Conservation (phyloP, 1,140 invertebrate species). For the Armadillidium nasatum region DNA sequence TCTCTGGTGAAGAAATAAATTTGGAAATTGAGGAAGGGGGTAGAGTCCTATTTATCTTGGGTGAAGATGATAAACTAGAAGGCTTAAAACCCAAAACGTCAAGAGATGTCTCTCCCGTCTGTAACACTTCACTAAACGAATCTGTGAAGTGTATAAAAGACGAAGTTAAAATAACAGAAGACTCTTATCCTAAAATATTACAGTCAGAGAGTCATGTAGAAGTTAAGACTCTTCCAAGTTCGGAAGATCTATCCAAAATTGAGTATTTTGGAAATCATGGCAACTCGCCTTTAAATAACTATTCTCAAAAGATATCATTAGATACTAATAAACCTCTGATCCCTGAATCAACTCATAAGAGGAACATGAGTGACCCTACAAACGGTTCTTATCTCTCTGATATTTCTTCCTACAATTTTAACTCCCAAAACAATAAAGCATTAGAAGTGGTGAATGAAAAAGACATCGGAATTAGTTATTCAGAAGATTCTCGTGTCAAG, state of each 20-base stretch:
- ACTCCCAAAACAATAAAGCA: too few relatives aligned
- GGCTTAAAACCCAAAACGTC: constrained; percentile 50
- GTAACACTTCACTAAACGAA: too few relatives aligned
- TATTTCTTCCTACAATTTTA: too few relatives aligned
- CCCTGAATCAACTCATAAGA: background rate
- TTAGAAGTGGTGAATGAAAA: too few relatives aligned
- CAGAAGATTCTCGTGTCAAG: too few relatives aligned
- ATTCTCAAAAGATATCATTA: background rate
- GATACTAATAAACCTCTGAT: background rate
- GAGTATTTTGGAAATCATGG: background rate
- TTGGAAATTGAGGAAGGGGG: constrained; percentile 46
- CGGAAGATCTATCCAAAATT: background rate
- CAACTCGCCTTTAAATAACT: background rate
- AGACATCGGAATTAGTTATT: too few relatives aligned
- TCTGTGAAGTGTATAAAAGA: too few relatives aligned
- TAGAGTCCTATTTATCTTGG: constrained; percentile 66
- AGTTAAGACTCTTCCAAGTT: background rate
- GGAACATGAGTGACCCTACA: background rate
- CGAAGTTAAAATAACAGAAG: too few relatives aligned
- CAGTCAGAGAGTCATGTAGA: too few relatives aligned
- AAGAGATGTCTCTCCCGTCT: background rate
- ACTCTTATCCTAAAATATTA: too few relatives aligned
- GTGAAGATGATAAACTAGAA: constrained; percentile 65
- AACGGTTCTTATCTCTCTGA: background rate
- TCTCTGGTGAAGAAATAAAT: constrained; percentile 34